Evolutionary conservation across 2,113 vertebrate species (phyloP).

Genomic region (Puffinus mauretanicus): DNA sequence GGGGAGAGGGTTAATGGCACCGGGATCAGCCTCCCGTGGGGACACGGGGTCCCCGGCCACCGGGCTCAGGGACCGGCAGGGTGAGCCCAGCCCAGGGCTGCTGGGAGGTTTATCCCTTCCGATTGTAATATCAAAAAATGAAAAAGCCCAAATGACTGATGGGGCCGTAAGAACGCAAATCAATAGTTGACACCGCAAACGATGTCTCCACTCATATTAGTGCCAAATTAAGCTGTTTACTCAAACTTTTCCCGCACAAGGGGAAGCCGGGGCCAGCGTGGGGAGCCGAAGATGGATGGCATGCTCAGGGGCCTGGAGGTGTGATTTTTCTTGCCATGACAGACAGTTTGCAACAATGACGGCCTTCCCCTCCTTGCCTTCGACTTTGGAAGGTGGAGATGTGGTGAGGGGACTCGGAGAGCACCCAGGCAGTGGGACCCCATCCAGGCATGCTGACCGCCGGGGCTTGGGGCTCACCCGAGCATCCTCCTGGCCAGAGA

Average conservation of each 20-base stretch:
- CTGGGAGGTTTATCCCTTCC: neutral
- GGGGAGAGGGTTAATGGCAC: no score
- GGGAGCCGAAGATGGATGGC: conserved; percentile 26
- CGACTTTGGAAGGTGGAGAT: accelerated
- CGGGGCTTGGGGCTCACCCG: accelerated
- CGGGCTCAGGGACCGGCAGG: accelerated
- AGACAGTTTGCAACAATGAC: neutral
- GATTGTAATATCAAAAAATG: neutral
- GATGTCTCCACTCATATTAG: neutral
- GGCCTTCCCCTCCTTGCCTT: neutral
- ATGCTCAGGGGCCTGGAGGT: neutral
- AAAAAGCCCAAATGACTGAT: neutral
- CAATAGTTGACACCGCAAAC: conserved; percentile 8
- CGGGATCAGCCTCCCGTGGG: accelerated
- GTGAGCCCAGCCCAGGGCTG: accelerated
- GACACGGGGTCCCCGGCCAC: accelerated
- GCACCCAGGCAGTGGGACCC: neutral
- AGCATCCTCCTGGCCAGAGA: neutral
- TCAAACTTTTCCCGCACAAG: neutral
- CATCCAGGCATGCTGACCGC: neutral
- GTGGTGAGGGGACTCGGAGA: neutral
- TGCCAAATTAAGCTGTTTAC: conserved; percentile 59
- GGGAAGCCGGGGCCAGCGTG: accelerated
- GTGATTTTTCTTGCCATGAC: neutral
- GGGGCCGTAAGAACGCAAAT: neutral